Base-by-base conservation (phyloP, 1,140 invertebrate species). In the Zaprionus davidi region DNA sequence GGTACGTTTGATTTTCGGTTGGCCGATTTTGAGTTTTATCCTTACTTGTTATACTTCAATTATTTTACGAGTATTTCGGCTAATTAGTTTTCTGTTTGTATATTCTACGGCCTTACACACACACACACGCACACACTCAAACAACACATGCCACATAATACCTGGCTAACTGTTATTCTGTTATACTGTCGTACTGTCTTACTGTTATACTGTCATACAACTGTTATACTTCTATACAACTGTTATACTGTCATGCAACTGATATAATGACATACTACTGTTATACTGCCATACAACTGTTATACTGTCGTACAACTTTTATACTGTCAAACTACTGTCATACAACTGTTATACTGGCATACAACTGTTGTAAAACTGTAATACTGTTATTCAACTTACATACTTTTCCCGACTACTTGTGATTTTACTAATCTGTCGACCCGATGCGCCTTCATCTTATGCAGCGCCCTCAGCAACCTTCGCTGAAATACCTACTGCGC, bases 51-150 rank as follows among this genome's bases (percentile, higher is more conserved):
- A 46, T 67, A 66, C 56, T 78, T 67, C 34, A 64, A 71, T 26
- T 73, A 5, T 70, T 70, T 76, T 64, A 59, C 75, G 58, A 73
- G 60, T 76, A 83, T 78, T 67, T 82, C 79, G 78, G 68, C 84
- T 87, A 87, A 87, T 88, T 70, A 81, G 84, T 82, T 90, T 85
- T 90, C 68, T 82, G 74, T 84, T 85, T 90, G 72, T 77, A 80
- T 71, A 73, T 65, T 78, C 34, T 65, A 72, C 49, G 71, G 70
- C 44, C 64, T 38, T 57, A 76, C 56, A 79, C 53, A 80, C 44
- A 57, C 46, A 63, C 24, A 20, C 24, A 53, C 38, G 58, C 13
- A 53, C 17, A 38, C 38, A 76, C 34, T 34, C 13, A 59, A n/a
- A 41, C 38, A 76, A 28, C 41, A 65, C 53, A 64, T 41, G 69